Conservation (phyloP, 1,140 invertebrate species). For the Drusus annulatus region DNA sequence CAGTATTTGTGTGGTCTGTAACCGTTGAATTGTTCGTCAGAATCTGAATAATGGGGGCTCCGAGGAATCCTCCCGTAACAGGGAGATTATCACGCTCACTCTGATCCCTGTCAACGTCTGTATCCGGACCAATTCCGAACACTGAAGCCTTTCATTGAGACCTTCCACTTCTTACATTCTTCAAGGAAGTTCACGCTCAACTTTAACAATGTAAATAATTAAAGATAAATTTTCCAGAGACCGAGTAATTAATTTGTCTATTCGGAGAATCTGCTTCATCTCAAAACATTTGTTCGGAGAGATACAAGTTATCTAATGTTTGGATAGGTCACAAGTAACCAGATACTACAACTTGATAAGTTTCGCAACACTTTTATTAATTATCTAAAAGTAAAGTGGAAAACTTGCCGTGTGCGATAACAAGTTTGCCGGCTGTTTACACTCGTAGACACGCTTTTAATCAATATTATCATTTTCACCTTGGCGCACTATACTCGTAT, state of each 20-base stretch:
- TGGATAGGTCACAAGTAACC: background rate
- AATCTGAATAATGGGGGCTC: constrained; percentile 1
- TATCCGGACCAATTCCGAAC: constrained; percentile 1
- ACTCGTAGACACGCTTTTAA: too few species aligned
- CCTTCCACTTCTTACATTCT: constrained; percentile 2
- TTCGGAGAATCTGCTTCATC: background rate
- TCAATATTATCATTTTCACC: too few species aligned
- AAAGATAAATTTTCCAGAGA: background rate
- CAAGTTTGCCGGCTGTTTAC: too few species aligned
- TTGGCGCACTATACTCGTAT: too few species aligned
- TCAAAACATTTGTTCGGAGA: background rate
- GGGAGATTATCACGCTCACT: background rate
- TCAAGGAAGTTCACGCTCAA: constrained; percentile 11
- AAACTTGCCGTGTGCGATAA: too few species aligned
- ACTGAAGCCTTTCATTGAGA: background rate
- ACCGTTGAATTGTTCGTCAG: constrained; percentile 15
- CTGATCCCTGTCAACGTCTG: background rate
- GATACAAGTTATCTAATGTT: too few species aligned
- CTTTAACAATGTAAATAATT: too few species aligned
- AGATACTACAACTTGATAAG: too few species aligned
- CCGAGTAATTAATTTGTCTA: too few species aligned
- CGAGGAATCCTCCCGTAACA: background rate
- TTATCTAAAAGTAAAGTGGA: too few species aligned
- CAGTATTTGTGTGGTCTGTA: background rate
- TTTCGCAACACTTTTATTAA: too few species aligned